Conservation (phyloP, 2,113 vertebrate species). For the Cyanoramphus novaezelandiae region DNA sequence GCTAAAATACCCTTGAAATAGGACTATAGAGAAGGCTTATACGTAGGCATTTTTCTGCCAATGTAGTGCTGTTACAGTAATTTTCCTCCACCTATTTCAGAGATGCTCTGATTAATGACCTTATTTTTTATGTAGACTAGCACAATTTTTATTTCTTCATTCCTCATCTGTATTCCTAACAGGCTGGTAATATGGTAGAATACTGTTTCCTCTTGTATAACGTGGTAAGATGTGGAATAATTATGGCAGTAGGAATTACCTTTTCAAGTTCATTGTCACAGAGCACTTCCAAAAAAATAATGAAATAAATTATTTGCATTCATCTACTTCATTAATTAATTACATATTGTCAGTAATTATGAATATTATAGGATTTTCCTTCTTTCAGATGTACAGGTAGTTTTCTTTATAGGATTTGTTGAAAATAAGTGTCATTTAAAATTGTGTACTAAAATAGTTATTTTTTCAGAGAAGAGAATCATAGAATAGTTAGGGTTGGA, state of each 20-base stretch:
- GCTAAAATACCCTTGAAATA: background rate
- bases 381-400: background rate
- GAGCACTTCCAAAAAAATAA: background rate
- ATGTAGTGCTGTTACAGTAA: background rate
- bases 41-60: background rate
- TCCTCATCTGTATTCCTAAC: background rate
- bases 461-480: background rate
- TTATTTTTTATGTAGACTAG: background rate
- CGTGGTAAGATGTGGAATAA: background rate
- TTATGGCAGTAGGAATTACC: background rate
- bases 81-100: background rate
- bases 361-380: background rate
- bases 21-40: background rate
- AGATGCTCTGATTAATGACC: background rate
- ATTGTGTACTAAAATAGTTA: background rate
- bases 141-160: background rate
- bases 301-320: background rate
- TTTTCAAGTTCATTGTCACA: background rate
- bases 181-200: background rate
- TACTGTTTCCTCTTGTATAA: background rate
- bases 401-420: background rate
- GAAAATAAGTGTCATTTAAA: background rate
- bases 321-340: background rate
- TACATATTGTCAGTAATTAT: background rate
- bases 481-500: background rate